A percentile compares a stretch with the other conserved stretches of the same genome.
phyloP scores from a whole-genome alignment of 1,140 invertebrate genomes.

The Drepana arcuata region DNA sequence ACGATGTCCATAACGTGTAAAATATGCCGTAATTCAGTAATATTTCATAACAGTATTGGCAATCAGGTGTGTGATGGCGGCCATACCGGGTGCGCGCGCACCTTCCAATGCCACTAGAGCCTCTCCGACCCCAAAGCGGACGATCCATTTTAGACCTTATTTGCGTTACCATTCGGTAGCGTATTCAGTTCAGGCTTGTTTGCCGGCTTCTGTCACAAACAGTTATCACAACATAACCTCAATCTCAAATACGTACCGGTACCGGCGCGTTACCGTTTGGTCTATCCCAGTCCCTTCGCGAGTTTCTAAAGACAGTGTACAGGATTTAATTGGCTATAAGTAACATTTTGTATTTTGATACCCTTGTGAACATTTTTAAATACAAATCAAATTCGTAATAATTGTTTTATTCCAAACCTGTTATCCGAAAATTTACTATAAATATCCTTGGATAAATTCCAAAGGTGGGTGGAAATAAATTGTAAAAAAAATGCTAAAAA shows the following conservation, averaged over 20 bases:
- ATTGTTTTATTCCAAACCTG: not conserved
- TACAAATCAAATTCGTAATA: conserved; percentile 32
- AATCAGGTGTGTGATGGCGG: conserved; percentile 63
- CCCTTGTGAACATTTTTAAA: conserved; percentile 32
- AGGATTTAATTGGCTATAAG: not conserved
- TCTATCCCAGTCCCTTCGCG: conserved; percentile 19
- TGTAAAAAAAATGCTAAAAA: too few species aligned
- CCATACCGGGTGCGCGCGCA: conserved; percentile 68
- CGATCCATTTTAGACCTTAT: conserved; percentile 46
- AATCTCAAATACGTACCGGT: conserved; percentile 48
- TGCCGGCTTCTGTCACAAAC: conserved; percentile 52
- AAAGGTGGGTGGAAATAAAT: too few species aligned
- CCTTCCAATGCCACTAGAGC: conserved; percentile 30
- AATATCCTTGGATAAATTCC: too few species aligned
- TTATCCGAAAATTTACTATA: too few species aligned
- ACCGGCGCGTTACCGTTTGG: conserved; percentile 42
- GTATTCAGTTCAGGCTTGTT: conserved; percentile 24
- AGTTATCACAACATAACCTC: conserved; percentile 70
- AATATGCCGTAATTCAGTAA: conserved; percentile 51
- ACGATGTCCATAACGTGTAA: conserved; percentile 21
- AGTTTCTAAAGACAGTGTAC: not conserved
- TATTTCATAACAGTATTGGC: conserved; percentile 47
- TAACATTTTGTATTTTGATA: not conserved
- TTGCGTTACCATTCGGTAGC: conserved; percentile 26
- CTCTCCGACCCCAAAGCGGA: conserved; percentile 21